These are phyloP conservation scores for Sarcophaga rosellei DNA, from an alignment of 2,888 invertebrate species.

Conservation along the genomic window DNA sequence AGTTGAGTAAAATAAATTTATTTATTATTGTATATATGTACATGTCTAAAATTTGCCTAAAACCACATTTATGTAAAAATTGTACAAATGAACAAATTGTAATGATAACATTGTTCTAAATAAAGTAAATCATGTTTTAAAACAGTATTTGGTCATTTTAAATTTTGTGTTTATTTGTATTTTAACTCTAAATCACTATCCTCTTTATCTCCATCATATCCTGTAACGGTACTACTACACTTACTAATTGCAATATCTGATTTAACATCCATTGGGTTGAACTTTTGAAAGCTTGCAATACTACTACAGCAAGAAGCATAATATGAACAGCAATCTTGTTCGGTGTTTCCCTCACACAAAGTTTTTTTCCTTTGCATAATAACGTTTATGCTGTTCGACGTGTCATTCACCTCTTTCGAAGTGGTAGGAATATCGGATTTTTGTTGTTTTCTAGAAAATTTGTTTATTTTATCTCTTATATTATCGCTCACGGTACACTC, in stretches of 20 bases:
- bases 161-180: not conserved
- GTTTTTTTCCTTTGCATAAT: not conserved
- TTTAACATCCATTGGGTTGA: slow-evolving; percentile 43
- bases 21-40: not conserved
- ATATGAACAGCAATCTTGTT: slow-evolving; percentile 63
- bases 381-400: not conserved
- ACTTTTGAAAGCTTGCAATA: slow-evolving; percentile 59
- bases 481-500: not conserved
- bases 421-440: not conserved
- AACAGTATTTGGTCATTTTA: too few relatives aligned
- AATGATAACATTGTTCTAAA: not conserved
- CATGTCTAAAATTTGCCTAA: not conserved
- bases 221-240: slow-evolving; percentile 66
- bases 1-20: not conserved
- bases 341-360: not conserved
- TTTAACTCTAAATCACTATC: slow-evolving; percentile 73
- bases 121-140: not conserved
- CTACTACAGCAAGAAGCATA: slow-evolving; percentile 73
- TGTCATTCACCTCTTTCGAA: not conserved
- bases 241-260: slow-evolving; percentile 34
- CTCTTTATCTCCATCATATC: slow-evolving; percentile 74
- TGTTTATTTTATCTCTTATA: slow-evolving; percentile 66
- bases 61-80: not conserved
- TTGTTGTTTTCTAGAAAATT: slow-evolving; percentile 68
- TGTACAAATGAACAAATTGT: not conserved